Base-by-base conservation (phyloP, 2,113 vertebrate genomes). In the Sinocyclocheilus grahami region DNA sequence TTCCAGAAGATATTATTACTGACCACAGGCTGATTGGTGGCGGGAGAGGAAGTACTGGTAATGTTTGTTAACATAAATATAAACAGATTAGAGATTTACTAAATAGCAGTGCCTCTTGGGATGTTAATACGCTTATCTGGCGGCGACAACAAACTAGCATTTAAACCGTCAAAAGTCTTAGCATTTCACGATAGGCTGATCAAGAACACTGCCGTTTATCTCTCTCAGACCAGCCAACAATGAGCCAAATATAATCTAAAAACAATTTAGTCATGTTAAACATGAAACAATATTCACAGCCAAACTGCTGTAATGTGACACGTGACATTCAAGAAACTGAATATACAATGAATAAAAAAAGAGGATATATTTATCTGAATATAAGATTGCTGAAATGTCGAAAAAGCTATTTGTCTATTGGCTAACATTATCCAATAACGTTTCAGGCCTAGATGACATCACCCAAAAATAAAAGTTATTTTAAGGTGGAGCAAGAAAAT, bases 51-150 rank as follows among this genome's bases (percentile, higher is more conserved):
- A 86, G 33, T 51, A 81, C 9, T 86, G 82, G 18, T 83, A 83
- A 74, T 74, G 46, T 74, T 58, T 83, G 67, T 39, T 74, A 83
- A 80, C 48, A 82, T 30, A 63, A 82, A 75, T 48, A 75, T 63
- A 67, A 86, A 42, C 51, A 86, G 78, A 82, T 80, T 72, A 62
- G 67, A 63, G 65, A 62, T 75, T 58, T 74, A 74, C 37, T 5
- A 63, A 62, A 82, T 20, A 53, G 37, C 67, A 46, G 67, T 4
- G 37, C 9, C 78, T 58, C 69, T 69, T 53, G 84, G 69, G 67
- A 74, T 79, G 24, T 46, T 83, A 58, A 83, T 83, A 37, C 30
- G 48, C 82, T 83, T 83, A 74, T 83, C 65, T 72, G 22, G 46
- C 0, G 2, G 67, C 20, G 14, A 39, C 30, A 83, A 83, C 65